Evolutionary conservation across 53 echinoderm and acorn worm species (phyloP).

Genomic region (Echinarachnius parma): DNA sequence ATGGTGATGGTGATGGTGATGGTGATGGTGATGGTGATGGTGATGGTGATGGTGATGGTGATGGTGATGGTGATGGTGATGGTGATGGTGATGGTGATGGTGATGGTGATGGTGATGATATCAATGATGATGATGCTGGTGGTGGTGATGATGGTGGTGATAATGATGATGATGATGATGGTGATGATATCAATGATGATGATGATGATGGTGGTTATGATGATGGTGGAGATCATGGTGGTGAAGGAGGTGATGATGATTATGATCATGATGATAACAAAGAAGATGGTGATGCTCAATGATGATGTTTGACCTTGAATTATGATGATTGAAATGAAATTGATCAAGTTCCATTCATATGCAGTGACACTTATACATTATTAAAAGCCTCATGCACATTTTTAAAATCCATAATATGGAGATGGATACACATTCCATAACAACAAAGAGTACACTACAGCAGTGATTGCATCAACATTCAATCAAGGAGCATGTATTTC

Average conservation of each 20-base stretch:
- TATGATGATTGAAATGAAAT: not conserved
- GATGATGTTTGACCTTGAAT: not conserved
- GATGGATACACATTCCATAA: too few species aligned
- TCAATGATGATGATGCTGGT: not conserved
- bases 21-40: not conserved
- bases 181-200: not conserved
- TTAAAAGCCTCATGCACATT: too few species aligned
- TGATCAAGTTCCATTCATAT: too few species aligned
- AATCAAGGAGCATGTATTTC: too few species aligned
- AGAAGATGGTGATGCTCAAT: not conserved
- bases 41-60: not conserved
- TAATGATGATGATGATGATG: constrained; percentile 6
- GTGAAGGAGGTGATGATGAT: not conserved
- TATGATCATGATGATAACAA: not conserved
- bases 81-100: not conserved
- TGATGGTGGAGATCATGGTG: not conserved
- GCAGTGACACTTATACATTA: too few species aligned
- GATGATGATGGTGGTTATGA: not conserved
- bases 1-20: not conserved
- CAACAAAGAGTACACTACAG: too few species aligned
- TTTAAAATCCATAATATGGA: too few species aligned
- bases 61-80: not conserved
- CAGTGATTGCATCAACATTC: too few species aligned
- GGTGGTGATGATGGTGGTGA: not conserved
- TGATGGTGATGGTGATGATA: not conserved